phyloP scores from a whole-genome alignment of 2,113 vertebrate genomes.

The Apodemus speciosus region DNA sequence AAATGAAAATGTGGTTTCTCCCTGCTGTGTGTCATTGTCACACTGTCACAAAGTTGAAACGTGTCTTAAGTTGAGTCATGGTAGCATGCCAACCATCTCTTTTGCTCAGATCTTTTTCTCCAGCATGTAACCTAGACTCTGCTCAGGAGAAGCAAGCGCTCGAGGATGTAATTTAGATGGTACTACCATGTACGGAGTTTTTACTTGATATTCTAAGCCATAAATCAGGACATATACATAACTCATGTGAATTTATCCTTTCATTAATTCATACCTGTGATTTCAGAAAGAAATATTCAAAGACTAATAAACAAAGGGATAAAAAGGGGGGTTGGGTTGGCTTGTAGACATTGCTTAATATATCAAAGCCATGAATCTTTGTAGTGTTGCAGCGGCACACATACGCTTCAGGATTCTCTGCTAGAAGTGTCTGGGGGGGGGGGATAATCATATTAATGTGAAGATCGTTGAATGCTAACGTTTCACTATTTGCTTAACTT shows the following conservation, averaged over 20 bases:
- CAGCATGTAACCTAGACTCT: neutral
- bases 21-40: neutral
- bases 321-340: neutral
- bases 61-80: neutral
- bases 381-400: neutral
- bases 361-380: neutral
- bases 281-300: neutral
- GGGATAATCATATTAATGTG: neutral
- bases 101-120: neutral
- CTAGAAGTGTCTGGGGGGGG: neutral
- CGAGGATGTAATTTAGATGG: slow-evolving; percentile 14
- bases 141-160: neutral
- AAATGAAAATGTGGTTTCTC: neutral
- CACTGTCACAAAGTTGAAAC: neutral
- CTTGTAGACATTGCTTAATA: neutral
- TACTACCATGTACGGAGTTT: neutral
- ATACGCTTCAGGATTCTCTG: neutral
- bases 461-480: neutral
- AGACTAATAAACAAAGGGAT: neutral
- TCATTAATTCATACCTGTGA: neutral
- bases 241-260: neutral
- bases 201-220: neutral
- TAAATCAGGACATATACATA: neutral
- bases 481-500: neutral
- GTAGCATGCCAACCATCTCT: neutral